These are phyloP conservation scores for Ashinkailepas kermadecensis DNA, from an alignment of 2,888 invertebrate species.

Conservation along the genomic window DNA sequence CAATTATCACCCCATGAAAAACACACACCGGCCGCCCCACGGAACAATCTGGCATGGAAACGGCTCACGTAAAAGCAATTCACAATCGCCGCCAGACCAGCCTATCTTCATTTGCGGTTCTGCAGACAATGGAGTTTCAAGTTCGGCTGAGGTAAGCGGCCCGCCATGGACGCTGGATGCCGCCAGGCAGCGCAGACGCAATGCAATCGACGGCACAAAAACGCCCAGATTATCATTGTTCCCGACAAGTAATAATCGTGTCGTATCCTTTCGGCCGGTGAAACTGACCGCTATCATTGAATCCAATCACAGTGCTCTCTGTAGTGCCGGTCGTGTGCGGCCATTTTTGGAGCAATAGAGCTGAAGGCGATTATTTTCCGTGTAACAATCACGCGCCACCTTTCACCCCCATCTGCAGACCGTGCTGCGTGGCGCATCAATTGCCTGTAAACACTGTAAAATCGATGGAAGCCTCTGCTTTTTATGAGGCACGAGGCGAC, in stretches of 20 bases:
- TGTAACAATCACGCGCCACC: conserved; percentile 16
- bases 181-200: neutral
- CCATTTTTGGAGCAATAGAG: conserved; percentile 5
- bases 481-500: neutral
- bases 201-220: conserved; percentile 3
- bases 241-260: conserved; percentile 20
- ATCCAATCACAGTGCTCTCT: neutral
- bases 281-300: conserved; percentile 1
- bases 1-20: neutral
- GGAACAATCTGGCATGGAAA: neutral
- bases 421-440: neutral
- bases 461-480: neutral
- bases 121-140: neutral
- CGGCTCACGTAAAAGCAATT: neutral
- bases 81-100: neutral
- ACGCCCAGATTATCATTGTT: conserved; percentile 2
- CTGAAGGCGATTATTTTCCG: neutral
- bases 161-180: neutral
- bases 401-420: neutral
- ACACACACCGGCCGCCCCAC: neutral
- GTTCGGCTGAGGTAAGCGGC: neutral
- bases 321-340: neutral
- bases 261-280: neutral
- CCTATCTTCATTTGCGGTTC: neutral
- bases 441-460: neutral